Evolutionary conservation across 2,888 invertebrate genomes (phyloP).

Genomic region (Sphinx pinastri): DNA sequence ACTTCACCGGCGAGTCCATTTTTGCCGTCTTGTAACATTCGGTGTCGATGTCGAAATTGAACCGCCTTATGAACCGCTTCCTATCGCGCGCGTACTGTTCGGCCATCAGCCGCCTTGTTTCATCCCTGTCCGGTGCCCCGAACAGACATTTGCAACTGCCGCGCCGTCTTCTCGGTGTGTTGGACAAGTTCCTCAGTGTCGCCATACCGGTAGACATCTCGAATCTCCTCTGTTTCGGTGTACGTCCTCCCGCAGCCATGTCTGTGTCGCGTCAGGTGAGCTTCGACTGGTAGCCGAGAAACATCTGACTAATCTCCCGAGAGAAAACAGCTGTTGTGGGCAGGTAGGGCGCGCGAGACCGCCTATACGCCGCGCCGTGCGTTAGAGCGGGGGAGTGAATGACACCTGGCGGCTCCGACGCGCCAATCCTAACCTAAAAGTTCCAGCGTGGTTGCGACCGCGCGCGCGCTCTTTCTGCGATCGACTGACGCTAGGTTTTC

Average conservation of each 20-base stretch:
- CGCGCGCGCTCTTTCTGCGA: conserved; percentile 63
- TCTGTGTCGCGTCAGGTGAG: conserved; percentile 74
- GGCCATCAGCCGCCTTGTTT: conserved; percentile 83
- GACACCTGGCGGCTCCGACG: conserved; percentile 77
- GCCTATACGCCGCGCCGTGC: conserved; percentile 47
- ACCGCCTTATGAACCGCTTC: conserved; percentile 83
- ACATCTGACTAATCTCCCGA: conserved; percentile 83
- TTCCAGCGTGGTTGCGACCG: conserved; percentile 59
- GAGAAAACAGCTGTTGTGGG: conserved; percentile 81
- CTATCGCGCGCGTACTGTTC: conserved; percentile 84
- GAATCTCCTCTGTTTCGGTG: conserved; percentile 76
- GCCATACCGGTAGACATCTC: conserved; percentile 71
- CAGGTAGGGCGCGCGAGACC: conserved; percentile 70
- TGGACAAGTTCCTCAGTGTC: conserved; percentile 62
- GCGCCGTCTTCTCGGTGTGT: conserved; percentile 70
- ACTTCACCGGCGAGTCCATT: conserved; percentile 76
- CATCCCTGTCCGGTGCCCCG: conserved; percentile 84
- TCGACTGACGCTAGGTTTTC: conserved; percentile 69
- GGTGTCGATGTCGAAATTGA: conserved; percentile 84
- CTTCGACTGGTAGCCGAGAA: conserved; percentile 76
- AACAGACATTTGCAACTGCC: conserved; percentile 85
- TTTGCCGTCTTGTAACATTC: conserved; percentile 71
- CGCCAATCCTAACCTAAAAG: conserved; percentile 82
- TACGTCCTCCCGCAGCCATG: conserved; percentile 79
- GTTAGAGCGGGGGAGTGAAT: conserved; percentile 66